These are phyloP conservation scores for Aptenodytes patagonicus DNA, from an alignment of 2,113 vertebrate species.

Conservation along the genomic window DNA sequence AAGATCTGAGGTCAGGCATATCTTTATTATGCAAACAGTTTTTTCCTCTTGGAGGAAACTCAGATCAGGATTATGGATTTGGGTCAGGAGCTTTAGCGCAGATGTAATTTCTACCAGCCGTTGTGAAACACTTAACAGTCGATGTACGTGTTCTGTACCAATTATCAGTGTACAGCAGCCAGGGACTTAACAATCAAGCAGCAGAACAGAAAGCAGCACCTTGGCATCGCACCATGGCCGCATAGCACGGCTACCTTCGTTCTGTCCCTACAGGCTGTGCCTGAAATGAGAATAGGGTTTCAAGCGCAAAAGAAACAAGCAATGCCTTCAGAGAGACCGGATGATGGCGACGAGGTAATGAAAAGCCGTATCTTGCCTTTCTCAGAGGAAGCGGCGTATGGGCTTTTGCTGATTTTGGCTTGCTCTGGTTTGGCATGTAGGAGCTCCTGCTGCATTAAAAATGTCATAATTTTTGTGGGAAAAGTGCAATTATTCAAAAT, in stretches of 20 bases:
- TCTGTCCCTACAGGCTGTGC: not conserved
- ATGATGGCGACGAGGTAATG: not conserved
- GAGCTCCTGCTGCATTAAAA: not conserved
- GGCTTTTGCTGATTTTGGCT: not conserved
- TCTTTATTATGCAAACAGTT: not conserved
- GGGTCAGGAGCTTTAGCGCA: not conserved
- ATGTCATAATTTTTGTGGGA: not conserved
- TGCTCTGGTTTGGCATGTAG: not conserved
- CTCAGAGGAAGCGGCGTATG: fast-evolving
- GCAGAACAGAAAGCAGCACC: not conserved
- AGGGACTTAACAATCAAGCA: not conserved
- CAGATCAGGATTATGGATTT: not conserved
- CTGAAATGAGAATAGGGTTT: not conserved
- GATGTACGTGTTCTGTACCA: not conserved
- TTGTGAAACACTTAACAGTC: not conserved
- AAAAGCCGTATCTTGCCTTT: not conserved
- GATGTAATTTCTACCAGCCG: not conserved
- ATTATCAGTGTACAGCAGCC: fast-evolving
- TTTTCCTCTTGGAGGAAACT: not conserved
- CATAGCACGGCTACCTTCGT: fast-evolving
- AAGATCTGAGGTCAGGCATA: not conserved
- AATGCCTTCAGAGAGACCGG: not conserved
- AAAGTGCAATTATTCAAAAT: not conserved
- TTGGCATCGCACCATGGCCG: not conserved
- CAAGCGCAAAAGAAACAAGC: not conserved